Conservation (phyloP, 2,113 vertebrate genomes). For the Pelusios castaneus region DNA sequence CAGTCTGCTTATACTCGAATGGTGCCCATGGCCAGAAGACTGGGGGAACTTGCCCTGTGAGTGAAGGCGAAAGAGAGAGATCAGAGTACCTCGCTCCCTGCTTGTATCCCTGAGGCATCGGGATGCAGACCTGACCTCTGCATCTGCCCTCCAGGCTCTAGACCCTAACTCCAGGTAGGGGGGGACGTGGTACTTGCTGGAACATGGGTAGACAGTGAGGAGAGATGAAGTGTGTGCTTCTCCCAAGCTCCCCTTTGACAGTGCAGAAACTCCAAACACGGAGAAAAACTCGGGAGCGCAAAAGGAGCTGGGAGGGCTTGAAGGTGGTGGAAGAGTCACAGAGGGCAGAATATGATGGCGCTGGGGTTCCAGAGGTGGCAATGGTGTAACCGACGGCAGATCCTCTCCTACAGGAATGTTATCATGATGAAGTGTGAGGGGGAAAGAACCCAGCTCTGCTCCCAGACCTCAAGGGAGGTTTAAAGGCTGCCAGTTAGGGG, state of each 20-base stretch:
- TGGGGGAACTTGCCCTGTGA: neutral
- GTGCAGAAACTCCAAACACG: no score
- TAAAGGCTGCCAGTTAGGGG: neutral
- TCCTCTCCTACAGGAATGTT: no score
- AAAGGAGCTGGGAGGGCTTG: neutral
- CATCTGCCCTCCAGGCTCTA: neutral
- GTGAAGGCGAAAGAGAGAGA: neutral
- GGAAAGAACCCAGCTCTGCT: neutral
- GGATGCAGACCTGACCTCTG: neutral
- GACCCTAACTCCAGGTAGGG: neutral
- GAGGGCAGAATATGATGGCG: neutral
- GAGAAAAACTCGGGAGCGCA: neutral
- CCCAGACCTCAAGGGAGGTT: neutral
- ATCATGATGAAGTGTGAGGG: no score
- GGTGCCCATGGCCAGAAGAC: neutral
- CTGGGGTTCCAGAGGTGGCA: no score
- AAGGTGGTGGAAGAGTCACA: neutral
- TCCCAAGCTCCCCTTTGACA: no score
- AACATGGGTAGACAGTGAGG: neutral
- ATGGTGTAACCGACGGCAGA: no score
- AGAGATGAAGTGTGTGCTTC: neutral
- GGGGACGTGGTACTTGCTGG: neutral
- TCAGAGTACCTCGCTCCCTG: neutral
- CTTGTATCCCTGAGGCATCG: neutral
- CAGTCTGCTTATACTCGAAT: no score